Evolutionary conservation across 2,888 invertebrate species (phyloP).

Genomic region (Monoplex corrugatus): DNA sequence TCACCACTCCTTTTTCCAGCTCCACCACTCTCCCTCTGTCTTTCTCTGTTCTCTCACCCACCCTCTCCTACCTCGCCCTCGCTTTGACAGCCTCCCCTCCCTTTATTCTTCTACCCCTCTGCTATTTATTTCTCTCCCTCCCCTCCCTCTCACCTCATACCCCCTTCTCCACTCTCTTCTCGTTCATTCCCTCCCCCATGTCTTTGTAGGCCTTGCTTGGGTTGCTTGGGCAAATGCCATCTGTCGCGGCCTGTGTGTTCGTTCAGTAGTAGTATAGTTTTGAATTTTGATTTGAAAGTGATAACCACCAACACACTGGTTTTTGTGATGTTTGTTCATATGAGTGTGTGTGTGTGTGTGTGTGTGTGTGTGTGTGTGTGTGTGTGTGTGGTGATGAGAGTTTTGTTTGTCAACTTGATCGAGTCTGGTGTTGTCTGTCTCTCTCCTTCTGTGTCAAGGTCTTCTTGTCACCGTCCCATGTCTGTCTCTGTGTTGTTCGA

Average conservation of each 20-base stretch:
- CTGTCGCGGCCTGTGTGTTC: neutral
- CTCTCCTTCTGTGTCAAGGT: too few relatives aligned
- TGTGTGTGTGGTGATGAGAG: too few relatives aligned
- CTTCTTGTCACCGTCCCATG: neutral
- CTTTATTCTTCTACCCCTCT: too few relatives aligned
- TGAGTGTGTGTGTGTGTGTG: neutral
- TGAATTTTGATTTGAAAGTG: conserved; percentile 8
- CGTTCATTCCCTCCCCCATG: neutral
- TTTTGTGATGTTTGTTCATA: too few relatives aligned
- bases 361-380: neutral
- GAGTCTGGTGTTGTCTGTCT: too few relatives aligned
- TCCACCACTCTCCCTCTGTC: neutral
- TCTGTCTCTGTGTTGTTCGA: neutral
- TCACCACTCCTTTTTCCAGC: too few relatives aligned
- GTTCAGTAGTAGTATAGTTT: neutral
- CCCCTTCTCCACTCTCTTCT: neutral
- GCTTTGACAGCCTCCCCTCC: neutral
- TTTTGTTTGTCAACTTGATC: neutral
- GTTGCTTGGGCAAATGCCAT: conserved; percentile 36
- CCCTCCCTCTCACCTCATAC: neutral
- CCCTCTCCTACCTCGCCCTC: neutral
- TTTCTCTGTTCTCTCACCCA: neutral
- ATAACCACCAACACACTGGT: neutral
- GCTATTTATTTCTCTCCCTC: too few relatives aligned
- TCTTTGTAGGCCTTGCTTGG: conserved; percentile 31